A percentile compares a stretch with the other conserved stretches of the same genome.
Conservation (phyloP, 2,797 vertebrate species). For the Myripristis jacobus region DNA sequence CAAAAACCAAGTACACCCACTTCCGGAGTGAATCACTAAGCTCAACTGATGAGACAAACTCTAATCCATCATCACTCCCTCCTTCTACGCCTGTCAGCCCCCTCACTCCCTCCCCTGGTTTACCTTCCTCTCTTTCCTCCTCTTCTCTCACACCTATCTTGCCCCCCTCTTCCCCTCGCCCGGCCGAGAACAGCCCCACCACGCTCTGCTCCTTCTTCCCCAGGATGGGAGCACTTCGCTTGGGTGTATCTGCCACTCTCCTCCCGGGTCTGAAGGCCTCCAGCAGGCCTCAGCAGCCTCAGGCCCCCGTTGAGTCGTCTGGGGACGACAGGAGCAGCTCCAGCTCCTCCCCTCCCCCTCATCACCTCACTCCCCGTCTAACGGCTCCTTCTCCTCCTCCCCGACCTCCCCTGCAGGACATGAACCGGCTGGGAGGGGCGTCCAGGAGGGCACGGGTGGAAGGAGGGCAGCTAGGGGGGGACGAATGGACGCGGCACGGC, state of each 20-base stretch:
- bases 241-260: slow-evolving; percentile 88
- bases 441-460: slow-evolving; percentile 95
- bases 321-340: slow-evolving; percentile 71
- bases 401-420: slow-evolving; percentile 93
- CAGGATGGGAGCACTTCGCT: slow-evolving; percentile 91
- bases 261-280: slow-evolving; percentile 83
- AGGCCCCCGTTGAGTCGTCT: slow-evolving; percentile 65
- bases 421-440: slow-evolving; percentile 97
- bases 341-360: slow-evolving; percentile 68
- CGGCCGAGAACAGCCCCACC: slow-evolving; percentile 91
- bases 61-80: slow-evolving; percentile 80
- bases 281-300: slow-evolving; percentile 68
- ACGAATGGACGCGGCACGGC: slow-evolving; percentile 98
- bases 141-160: slow-evolving; percentile 89
- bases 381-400: slow-evolving; percentile 85
- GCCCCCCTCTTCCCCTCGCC: slow-evolving; percentile 80
- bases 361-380: slow-evolving; percentile 78
- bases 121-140: slow-evolving; percentile 84
- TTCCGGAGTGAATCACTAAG: slow-evolving; percentile 94
- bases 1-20: slow-evolving; percentile 94
- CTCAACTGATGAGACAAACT: slow-evolving; percentile 87
- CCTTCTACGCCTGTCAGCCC: slow-evolving; percentile 79
- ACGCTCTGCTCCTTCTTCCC: slow-evolving; percentile 98
- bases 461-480: slow-evolving; percentile 96
- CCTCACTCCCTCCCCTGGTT: slow-evolving; percentile 74